These are phyloP conservation scores for Musca vetustissima DNA, from an alignment of 1,140 invertebrate genomes.

Conservation along the genomic window DNA sequence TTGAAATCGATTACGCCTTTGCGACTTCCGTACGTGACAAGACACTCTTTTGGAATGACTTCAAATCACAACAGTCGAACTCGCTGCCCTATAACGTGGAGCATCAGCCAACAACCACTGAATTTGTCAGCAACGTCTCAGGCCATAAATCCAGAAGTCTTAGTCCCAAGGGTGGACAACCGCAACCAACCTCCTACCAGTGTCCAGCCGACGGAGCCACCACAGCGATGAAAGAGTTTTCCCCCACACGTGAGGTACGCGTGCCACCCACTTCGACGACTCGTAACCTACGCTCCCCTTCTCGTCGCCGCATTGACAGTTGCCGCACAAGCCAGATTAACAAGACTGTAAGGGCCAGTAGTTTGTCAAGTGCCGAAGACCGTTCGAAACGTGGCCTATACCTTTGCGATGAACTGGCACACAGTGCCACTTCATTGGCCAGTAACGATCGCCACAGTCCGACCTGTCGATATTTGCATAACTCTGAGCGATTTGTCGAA, in stretches of 20 bases:
- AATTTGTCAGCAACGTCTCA: neutral
- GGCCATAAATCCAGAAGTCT: slow-evolving; percentile 26
- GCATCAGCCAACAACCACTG: neutral
- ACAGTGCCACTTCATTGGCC: slow-evolving; percentile 49
- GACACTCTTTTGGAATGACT: slow-evolving; percentile 48
- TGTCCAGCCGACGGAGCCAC: slow-evolving; percentile 25
- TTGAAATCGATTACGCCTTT: neutral
- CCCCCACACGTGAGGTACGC: slow-evolving; percentile 47
- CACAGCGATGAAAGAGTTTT: slow-evolving; percentile 46
- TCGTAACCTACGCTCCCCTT: slow-evolving; percentile 65
- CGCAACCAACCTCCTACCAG: neutral
- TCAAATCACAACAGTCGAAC: slow-evolving; percentile 29
- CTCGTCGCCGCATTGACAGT: slow-evolving; percentile 47
- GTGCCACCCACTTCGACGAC: slow-evolving; percentile 56
- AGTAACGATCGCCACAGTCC: slow-evolving; percentile 46
- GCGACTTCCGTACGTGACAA: slow-evolving; percentile 37
- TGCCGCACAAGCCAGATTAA: slow-evolving; percentile 32
- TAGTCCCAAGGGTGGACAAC: slow-evolving; percentile 23
- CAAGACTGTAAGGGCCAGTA: slow-evolving; percentile 62
- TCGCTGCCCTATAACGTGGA: neutral
- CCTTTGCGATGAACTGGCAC: slow-evolving; percentile 48
- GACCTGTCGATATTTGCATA: slow-evolving; percentile 63
- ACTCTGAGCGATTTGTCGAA: slow-evolving; percentile 80
- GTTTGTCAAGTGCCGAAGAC: slow-evolving; percentile 62
- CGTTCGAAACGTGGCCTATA: slow-evolving; percentile 43